Conservation (phyloP, 2,888 invertebrate genomes). For the Muscina levida region DNA sequence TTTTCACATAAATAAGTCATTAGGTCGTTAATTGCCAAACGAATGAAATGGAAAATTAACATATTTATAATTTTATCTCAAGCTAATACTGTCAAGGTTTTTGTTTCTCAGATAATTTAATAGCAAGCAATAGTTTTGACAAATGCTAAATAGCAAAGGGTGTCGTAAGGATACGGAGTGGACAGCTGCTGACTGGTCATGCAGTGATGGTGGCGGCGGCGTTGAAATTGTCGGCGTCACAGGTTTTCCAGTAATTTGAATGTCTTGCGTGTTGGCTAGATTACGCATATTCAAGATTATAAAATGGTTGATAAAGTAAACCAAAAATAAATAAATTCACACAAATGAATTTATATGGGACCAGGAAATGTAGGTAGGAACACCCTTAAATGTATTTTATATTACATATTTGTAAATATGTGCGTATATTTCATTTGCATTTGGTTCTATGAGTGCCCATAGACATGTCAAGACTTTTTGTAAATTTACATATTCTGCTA, state of each 20-base stretch:
- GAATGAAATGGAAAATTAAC: constrained; percentile 21
- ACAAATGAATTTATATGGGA: constrained; percentile 7
- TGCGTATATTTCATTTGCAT: neutral
- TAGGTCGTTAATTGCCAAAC: constrained; percentile 47
- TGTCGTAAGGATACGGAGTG: no score
- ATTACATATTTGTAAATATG: neutral
- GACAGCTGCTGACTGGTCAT: constrained; percentile 27
- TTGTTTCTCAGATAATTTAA: constrained; percentile 15
- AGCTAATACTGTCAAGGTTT: constrained; percentile 30
- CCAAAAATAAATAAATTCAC: constrained; percentile 1
- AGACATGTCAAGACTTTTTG: neutral
- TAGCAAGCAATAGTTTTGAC: constrained; percentile 25
- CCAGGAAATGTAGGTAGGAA: neutral
- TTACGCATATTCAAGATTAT: constrained; percentile 23
- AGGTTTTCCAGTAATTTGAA: neutral
- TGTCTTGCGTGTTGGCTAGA: constrained; percentile 45
- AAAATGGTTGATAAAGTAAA: constrained; percentile 28
- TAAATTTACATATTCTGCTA: neutral
- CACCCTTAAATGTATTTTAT: neutral
- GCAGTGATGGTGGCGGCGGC: neutral
- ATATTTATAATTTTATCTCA: constrained; percentile 41
- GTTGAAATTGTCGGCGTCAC: constrained; percentile 12
- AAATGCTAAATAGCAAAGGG: constrained; percentile 8
- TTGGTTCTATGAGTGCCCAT: neutral
- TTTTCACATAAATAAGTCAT: constrained; percentile 48